phyloP scores from a whole-genome alignment of 1,140 invertebrate species.

The Fragariocoptes setiger region DNA sequence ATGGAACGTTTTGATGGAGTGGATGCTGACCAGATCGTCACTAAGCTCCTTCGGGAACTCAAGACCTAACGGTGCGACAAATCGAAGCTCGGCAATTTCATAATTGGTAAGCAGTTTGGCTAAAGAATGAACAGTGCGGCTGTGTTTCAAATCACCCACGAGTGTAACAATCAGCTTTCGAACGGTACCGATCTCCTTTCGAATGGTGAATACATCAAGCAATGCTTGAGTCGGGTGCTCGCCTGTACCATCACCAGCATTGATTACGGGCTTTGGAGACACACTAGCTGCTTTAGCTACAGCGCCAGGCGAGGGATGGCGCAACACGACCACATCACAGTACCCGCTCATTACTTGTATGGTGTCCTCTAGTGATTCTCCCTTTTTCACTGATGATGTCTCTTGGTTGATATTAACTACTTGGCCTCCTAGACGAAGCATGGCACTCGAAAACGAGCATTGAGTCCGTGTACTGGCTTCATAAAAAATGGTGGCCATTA shows the following conservation, averaged over 20 bases:
- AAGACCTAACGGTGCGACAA: slow-evolving; percentile 52
- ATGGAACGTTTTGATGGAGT: slow-evolving; percentile 31
- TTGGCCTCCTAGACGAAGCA: slow-evolving; percentile 67
- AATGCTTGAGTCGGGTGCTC: slow-evolving; percentile 96
- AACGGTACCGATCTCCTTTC: slow-evolving; percentile 92
- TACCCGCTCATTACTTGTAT: slow-evolving; percentile 20
- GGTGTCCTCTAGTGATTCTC: slow-evolving; percentile 55
- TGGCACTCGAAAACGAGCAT: slow-evolving; percentile 78
- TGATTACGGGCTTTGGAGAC: slow-evolving; percentile 61
- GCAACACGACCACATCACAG: slow-evolving; percentile 58
- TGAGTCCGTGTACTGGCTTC: slow-evolving; percentile 83
- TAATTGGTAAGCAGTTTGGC: slow-evolving; percentile 60
- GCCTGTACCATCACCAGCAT: slow-evolving; percentile 87
- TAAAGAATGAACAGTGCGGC: slow-evolving; percentile 85
- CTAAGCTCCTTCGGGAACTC: slow-evolving; percentile 61
- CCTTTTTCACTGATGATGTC: slow-evolving; percentile 76
- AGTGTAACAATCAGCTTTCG: slow-evolving; percentile 52
- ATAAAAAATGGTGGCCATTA: slow-evolving; percentile 85
- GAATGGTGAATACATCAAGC: slow-evolving; percentile 85
- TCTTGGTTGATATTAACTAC: slow-evolving; percentile 60
- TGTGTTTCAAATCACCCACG: slow-evolving; percentile 84
- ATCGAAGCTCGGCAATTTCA: slow-evolving; percentile 42
- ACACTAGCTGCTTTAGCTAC: slow-evolving; percentile 40
- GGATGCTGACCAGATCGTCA: slow-evolving; percentile 39
- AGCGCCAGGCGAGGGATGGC: slow-evolving; percentile 73